phyloP scores from a whole-genome alignment of 2,797 vertebrate species.

The Myioborus melanocephalus region DNA sequence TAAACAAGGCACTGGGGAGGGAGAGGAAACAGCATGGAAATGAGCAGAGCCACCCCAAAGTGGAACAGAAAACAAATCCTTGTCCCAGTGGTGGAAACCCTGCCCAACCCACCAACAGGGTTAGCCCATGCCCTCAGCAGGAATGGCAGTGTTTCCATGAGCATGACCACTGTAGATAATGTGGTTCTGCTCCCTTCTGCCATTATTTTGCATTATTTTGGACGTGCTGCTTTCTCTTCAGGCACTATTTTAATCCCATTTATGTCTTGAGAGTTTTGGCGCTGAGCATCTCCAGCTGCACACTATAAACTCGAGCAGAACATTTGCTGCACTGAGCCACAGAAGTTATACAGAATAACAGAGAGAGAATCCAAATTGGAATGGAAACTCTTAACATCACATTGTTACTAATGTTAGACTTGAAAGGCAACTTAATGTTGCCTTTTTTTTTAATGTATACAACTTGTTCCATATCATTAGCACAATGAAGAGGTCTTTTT shows the following conservation, averaged over 20 bases:
- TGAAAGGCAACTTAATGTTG: not conserved
- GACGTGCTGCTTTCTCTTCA: not conserved
- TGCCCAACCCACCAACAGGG: not conserved
- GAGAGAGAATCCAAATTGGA: not conserved
- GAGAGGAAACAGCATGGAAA: not conserved
- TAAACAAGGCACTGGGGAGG: not conserved
- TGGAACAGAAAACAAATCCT: slow-evolving; percentile 16
- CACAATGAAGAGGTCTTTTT: not conserved
- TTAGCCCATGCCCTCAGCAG: not conserved
- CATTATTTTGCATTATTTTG: not conserved
- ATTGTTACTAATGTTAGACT: not conserved
- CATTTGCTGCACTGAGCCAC: not conserved
- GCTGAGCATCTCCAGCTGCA: not conserved
- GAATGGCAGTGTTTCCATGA: not conserved
- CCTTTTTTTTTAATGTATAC: not conserved
- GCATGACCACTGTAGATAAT: not conserved
- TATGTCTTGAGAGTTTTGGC: not conserved
- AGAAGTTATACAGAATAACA: not conserved
- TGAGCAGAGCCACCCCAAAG: not conserved
- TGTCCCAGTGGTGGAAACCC: not conserved
- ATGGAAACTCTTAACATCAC: not conserved
- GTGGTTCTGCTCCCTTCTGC: not conserved
- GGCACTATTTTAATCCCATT: not conserved
- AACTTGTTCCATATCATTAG: not conserved
- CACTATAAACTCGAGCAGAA: not conserved